Conservation (phyloP, 2,797 vertebrate genomes). For the Phoxinus dragarum region DNA sequence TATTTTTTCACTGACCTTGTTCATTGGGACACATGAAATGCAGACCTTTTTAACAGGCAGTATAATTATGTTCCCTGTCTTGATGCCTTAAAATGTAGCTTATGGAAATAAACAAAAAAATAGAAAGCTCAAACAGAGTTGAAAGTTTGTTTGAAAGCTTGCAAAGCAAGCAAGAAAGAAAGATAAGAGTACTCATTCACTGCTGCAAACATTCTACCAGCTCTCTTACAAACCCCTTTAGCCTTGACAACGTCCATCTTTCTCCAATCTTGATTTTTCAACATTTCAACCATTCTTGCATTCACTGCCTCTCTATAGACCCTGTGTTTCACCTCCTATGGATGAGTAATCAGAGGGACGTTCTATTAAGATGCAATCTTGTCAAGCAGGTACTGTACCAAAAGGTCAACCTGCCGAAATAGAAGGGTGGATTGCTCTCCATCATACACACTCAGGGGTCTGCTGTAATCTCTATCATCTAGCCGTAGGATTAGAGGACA, state of each 20-base stretch:
- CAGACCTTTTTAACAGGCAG: background rate
- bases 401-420: constrained; percentile 76
- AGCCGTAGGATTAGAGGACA: background rate
- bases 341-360: constrained; percentile 76
- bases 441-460: background rate
- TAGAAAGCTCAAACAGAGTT: background rate
- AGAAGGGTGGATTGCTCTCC: constrained; percentile 30
- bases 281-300: background rate
- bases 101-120: background rate
- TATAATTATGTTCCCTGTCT: background rate
- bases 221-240: background rate
- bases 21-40: background rate
- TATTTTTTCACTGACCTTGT: background rate
- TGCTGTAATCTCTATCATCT: constrained; percentile 40
- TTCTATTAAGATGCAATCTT: constrained; percentile 82
- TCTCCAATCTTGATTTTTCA: constrained; percentile 27
- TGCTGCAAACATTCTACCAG: background rate
- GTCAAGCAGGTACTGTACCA: constrained; percentile 77
- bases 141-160: background rate
- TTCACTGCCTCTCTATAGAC: constrained; percentile 45
- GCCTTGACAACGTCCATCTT: constrained; percentile 22
- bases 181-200: background rate
- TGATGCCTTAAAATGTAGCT: background rate
- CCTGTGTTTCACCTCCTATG: constrained; percentile 70
- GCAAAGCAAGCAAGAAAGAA: background rate